phyloP scores from a whole-genome alignment of 2,113 vertebrate genomes.

The Pedetes capensis region DNA sequence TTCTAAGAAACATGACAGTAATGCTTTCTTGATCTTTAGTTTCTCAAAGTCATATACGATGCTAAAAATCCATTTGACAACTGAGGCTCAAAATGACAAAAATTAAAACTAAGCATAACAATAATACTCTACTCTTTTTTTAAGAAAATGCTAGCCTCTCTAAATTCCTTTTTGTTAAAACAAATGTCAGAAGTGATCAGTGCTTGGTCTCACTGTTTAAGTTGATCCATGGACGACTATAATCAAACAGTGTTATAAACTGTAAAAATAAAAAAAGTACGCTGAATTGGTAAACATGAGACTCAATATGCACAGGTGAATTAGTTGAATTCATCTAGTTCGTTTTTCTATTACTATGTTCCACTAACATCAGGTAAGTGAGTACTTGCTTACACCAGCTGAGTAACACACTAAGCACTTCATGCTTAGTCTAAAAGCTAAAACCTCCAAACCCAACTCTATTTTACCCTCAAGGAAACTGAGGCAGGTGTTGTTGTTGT shows the following conservation, averaged over 20 bases:
- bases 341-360: too few species aligned
- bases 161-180: constrained; percentile 71
- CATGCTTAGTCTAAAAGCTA: too few species aligned
- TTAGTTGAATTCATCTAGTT: too few species aligned
- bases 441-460: too few species aligned
- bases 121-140: constrained; percentile 47
- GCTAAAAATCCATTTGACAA: constrained; percentile 57
- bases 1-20: neutral
- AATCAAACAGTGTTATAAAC: accelerated
- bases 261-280: too few species aligned
- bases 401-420: accelerated
- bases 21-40: neutral
- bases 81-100: constrained; percentile 66
- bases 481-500: too few species aligned
- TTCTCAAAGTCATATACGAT: neutral
- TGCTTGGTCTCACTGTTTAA: too few species aligned
- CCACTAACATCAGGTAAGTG: accelerated
- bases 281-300: too few species aligned
- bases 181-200: neutral
- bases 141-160: constrained; percentile 50
- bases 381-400: neutral
- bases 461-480: accelerated
- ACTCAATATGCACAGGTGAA: too few species aligned
- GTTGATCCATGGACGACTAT: accelerated
- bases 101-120: constrained; percentile 69